Evolutionary conservation across 2,888 invertebrate genomes (phyloP).

Genomic region (Lutraria lutraria): DNA sequence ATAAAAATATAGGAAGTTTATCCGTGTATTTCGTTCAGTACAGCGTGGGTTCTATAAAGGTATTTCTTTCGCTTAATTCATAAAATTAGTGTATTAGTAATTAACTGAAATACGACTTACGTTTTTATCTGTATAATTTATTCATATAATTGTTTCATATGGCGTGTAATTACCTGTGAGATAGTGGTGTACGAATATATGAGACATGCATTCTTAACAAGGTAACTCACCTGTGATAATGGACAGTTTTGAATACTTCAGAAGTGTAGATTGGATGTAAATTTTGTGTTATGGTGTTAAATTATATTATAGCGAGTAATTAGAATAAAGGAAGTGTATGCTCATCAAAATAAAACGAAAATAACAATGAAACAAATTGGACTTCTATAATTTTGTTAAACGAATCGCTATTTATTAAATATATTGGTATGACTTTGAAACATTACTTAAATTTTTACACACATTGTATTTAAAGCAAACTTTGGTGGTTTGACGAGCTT

Average conservation of each 20-base stretch:
- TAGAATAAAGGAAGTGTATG: slow-evolving; percentile 6
- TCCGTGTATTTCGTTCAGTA: too few relatives aligned
- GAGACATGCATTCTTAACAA: too few relatives aligned
- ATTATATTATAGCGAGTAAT: neutral
- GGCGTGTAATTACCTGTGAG: too few relatives aligned
- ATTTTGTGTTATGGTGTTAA: neutral
- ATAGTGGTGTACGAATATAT: too few relatives aligned
- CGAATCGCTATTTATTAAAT: neutral
- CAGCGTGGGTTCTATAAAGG: too few relatives aligned
- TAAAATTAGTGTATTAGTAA: too few relatives aligned
- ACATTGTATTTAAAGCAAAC: neutral
- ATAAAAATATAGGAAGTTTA: too few relatives aligned
- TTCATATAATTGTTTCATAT: too few relatives aligned
- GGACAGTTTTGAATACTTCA: neutral
- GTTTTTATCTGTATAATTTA: too few relatives aligned
- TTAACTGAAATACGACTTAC: too few relatives aligned
- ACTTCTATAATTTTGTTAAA: neutral
- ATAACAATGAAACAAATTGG: neutral
- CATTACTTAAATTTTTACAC: neutral
- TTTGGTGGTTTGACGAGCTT: neutral
- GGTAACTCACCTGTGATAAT: neutral
- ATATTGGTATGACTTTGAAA: neutral
- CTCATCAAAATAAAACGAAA: neutral
- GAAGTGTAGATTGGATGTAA: neutral
- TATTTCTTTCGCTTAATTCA: too few relatives aligned